Conservation (phyloP, 2,888 invertebrate genomes). For the Malthinus seriepunctatus region DNA sequence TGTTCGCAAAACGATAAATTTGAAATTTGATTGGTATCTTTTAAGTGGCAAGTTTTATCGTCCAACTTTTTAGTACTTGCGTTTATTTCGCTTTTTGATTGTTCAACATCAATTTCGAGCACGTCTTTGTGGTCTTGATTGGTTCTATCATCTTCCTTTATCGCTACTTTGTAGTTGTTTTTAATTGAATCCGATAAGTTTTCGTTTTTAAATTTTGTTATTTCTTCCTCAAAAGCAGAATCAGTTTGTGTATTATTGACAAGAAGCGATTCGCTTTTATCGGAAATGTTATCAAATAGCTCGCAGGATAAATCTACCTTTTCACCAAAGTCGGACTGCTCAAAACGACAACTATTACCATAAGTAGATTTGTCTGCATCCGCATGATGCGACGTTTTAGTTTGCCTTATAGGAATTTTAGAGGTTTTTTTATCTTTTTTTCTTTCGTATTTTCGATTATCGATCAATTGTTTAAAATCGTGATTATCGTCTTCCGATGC, state of each 20-base stretch:
- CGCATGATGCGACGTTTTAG: slow-evolving; percentile 21
- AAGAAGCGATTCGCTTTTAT: slow-evolving; percentile 9
- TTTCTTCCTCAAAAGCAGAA: slow-evolving; percentile 11
- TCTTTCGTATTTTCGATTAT: slow-evolving; percentile 25
- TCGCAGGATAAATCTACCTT: slow-evolving; percentile 16
- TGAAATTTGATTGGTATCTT: too few relatives aligned
- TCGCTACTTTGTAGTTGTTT: slow-evolving; percentile 2
- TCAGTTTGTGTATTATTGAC: slow-evolving; percentile 14
- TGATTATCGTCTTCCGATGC: slow-evolving; percentile 31
- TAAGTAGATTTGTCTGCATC: slow-evolving; percentile 23
- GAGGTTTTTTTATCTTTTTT: slow-evolving; percentile 30
- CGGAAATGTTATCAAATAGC: slow-evolving; percentile 16
- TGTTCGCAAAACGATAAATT: slow-evolving; percentile 1
- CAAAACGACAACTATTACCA: slow-evolving; percentile 17
- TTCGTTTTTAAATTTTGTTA: slow-evolving; percentile 2
- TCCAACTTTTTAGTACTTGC: too few relatives aligned
- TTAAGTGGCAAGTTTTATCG: too few relatives aligned
- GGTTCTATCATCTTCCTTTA: slow-evolving; percentile 12
- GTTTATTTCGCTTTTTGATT: slow-evolving; percentile 4
- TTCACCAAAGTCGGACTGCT: slow-evolving; percentile 19
- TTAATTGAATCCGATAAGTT: slow-evolving; percentile 9
- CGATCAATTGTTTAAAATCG: slow-evolving; percentile 27
- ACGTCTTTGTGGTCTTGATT: slow-evolving; percentile 12
- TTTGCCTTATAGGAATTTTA: slow-evolving; percentile 31
- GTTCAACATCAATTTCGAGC: slow-evolving; percentile 9